These are phyloP conservation scores for Musca vetustissima DNA, from an alignment of 1,140 invertebrate genomes.

Conservation along the genomic window DNA sequence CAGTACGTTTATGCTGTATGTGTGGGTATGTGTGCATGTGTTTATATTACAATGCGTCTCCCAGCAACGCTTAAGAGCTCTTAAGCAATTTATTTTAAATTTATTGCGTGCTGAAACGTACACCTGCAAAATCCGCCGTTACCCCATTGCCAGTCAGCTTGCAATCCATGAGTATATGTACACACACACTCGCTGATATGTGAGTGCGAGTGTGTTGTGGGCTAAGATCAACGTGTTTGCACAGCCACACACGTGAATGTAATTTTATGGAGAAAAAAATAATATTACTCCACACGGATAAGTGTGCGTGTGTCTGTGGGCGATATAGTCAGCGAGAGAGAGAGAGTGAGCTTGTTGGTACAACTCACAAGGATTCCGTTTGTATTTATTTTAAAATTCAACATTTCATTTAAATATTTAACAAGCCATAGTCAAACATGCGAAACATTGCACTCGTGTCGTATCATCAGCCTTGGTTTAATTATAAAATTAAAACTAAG, in stretches of 20 bases:
- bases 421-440: background rate
- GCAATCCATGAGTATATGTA: background rate
- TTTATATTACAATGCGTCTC: background rate
- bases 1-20: no score
- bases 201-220: background rate
- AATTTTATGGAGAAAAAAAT: no score
- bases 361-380: no score
- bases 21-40: no score
- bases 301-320: background rate
- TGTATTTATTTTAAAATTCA: conserved; percentile 13
- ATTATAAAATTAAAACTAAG: no score
- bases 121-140: background rate
- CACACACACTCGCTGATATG: background rate
- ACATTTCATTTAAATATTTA: conserved; percentile 23
- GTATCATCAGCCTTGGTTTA: no score
- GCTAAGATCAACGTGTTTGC: background rate
- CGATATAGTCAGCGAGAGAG: no score
- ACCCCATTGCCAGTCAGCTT: background rate
- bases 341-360: no score
- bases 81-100: conserved; percentile 21
- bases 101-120: conserved; percentile 15
- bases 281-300: no score
- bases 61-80: conserved; percentile 14
- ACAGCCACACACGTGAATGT: background rate
- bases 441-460: no score